These are phyloP conservation scores for Bugula neritina DNA, from an alignment of 2,888 invertebrate genomes.

Conservation along the genomic window DNA sequence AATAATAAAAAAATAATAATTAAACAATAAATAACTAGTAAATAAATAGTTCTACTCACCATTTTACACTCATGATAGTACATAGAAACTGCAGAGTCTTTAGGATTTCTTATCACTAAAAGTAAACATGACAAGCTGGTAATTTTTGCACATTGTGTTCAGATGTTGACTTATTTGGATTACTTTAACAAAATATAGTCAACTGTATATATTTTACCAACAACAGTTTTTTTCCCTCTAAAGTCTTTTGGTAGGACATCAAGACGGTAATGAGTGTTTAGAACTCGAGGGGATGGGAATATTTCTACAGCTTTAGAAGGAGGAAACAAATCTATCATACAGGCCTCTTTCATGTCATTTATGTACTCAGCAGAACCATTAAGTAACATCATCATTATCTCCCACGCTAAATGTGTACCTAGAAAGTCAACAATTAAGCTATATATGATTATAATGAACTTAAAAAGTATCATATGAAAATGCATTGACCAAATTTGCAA, in stretches of 20 bases:
- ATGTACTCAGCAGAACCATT: neutral
- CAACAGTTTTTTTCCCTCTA: neutral
- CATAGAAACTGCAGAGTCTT: neutral
- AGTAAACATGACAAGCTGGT: neutral
- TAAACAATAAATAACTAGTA: neutral
- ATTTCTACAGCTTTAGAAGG: neutral
- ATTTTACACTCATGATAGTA: constrained; percentile 1
- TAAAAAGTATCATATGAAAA: too few relatives aligned
- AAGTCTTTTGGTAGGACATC: neutral
- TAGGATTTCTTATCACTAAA: constrained; percentile 16
- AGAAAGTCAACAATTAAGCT: too few relatives aligned
- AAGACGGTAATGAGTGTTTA: neutral
- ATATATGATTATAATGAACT: too few relatives aligned
- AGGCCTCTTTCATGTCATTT: neutral
- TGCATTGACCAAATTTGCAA: too few relatives aligned
- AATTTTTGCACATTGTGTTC: neutral
- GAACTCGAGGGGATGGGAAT: neutral
- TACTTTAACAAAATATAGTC: neutral
- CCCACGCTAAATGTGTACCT: neutral
- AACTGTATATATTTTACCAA: neutral
- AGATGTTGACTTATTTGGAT: too few relatives aligned
- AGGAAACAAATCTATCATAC: neutral
- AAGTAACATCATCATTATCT: neutral
- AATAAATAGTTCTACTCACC: neutral
- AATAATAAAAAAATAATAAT: too few relatives aligned